Evolutionary conservation across 2,113 vertebrate species (phyloP).

Genomic region (Pollimyrus isidori): DNA sequence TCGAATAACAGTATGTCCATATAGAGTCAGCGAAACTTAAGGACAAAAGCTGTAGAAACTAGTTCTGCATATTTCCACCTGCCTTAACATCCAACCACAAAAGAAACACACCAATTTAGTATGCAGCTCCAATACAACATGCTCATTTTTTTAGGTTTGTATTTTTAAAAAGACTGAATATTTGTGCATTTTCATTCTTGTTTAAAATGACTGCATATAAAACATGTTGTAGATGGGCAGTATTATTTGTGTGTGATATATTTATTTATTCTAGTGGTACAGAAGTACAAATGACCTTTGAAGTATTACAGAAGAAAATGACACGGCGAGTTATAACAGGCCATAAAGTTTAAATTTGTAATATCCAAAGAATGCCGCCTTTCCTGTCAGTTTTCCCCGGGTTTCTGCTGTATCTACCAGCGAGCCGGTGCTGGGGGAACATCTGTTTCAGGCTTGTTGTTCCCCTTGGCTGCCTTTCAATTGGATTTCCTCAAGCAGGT

Average conservation of each 20-base stretch:
- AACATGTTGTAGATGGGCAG: constrained; percentile 5
- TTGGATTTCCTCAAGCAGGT: constrained; percentile 98
- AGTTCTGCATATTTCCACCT: background rate
- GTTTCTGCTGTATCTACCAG: constrained; percentile 48
- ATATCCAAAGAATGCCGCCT: constrained; percentile 35
- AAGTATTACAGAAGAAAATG: constrained; percentile 6
- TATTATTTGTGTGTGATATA: background rate
- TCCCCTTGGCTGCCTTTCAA: constrained; percentile 99
- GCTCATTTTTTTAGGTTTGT: background rate
- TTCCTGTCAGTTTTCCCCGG: constrained; percentile 51
- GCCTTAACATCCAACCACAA: background rate
- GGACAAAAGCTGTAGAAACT: background rate
- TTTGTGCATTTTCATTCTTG: background rate
- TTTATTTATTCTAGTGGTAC: constrained; percentile 14
- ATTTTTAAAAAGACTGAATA: background rate
- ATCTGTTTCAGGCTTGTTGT: constrained; percentile 95
- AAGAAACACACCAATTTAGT: background rate
- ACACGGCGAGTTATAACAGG: constrained; percentile 16
- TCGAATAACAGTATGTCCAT: background rate
- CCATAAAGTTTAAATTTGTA: constrained; percentile 25
- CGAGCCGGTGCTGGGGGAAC: constrained; percentile 68
- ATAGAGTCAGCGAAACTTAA: background rate
- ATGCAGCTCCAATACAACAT: background rate
- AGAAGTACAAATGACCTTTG: constrained; percentile 10
- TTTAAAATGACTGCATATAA: background rate